Evolutionary conservation across 2,888 invertebrate species (phyloP).

Genomic region (Agonopterix alstromeriana): DNA sequence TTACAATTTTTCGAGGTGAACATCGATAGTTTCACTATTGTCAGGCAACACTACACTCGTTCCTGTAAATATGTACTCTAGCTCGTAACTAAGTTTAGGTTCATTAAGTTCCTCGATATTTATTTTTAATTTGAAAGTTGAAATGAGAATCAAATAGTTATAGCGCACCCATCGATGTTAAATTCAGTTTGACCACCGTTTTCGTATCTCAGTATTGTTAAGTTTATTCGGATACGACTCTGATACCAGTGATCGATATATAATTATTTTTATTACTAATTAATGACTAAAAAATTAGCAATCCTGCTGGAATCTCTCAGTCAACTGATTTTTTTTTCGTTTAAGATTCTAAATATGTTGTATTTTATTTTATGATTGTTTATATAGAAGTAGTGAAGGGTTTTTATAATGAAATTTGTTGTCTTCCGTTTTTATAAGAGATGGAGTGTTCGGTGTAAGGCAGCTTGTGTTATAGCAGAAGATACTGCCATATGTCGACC

Average conservation of each 20-base stretch:
- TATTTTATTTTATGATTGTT: slow-evolving; percentile 43
- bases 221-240: slow-evolving; percentile 27
- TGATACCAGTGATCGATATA: slow-evolving; percentile 21
- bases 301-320: slow-evolving; percentile 34
- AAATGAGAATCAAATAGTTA: slow-evolving; percentile 19
- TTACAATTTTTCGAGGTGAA: too few relatives aligned
- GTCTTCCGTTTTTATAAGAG: slow-evolving; percentile 59
- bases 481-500: too few relatives aligned
- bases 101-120: slow-evolving; percentile 46
- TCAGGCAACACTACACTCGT: slow-evolving; percentile 1
- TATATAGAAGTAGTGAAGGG: slow-evolving; percentile 14
- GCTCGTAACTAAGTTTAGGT: slow-evolving; percentile 9
- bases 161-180: slow-evolving; percentile 29
- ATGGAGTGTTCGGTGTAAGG: slow-evolving; percentile 29
- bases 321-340: slow-evolving; percentile 23
- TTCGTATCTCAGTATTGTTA: slow-evolving; percentile 68
- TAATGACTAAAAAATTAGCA: slow-evolving; percentile 13
- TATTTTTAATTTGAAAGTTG: slow-evolving; percentile 28
- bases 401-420: slow-evolving; percentile 31
- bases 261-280: neutral
- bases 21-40: too few relatives aligned
- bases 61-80: slow-evolving; percentile 23
- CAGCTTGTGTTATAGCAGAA: slow-evolving; percentile 20
- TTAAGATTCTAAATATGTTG: slow-evolving; percentile 16
- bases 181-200: slow-evolving; percentile 43